These are phyloP conservation scores for Drosophila ananassae DNA, from an alignment of 1,140 invertebrate species.

Conservation along the genomic window DNA sequence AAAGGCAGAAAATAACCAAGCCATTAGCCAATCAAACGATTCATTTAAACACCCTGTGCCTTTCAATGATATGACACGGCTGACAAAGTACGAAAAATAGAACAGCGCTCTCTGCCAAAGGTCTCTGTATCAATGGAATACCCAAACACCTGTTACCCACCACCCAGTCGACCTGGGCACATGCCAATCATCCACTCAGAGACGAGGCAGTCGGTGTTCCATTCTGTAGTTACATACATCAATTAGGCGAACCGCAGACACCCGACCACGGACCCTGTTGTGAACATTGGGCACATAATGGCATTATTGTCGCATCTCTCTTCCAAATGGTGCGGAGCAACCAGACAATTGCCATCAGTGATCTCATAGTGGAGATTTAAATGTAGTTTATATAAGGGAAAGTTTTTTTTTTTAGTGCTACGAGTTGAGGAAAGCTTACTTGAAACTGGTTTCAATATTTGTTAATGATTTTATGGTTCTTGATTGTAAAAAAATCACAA, in stretches of 20 bases:
- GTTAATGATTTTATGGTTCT: not conserved
- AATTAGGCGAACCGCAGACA: conserved; percentile 42
- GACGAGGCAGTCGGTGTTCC: not conserved
- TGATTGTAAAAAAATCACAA: too few species aligned
- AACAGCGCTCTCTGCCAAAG: not conserved
- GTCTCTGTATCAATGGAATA: conserved; percentile 27
- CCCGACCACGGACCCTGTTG: conserved; percentile 9
- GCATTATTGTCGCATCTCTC: conserved; percentile 30
- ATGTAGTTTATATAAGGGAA: not conserved
- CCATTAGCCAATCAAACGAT: conserved; percentile 22
- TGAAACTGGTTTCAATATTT: not conserved
- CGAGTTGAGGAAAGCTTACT: not conserved
- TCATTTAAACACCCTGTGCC: not conserved
- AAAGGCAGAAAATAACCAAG: conserved; percentile 22
- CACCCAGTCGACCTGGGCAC: conserved; percentile 24
- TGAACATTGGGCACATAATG: conserved; percentile 28
- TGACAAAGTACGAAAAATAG: not conserved
- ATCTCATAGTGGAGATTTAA: conserved; percentile 22
- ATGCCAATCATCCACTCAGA: conserved; percentile 38
- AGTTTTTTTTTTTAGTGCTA: not conserved
- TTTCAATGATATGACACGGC: not conserved
- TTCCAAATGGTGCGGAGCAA: conserved; percentile 15
- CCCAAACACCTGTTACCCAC: not conserved
- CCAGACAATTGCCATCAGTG: conserved; percentile 24
- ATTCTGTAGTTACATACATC: conserved; percentile 48